Evolutionary conservation across 2,797 vertebrate species (phyloP).

Genomic region (Ptychadena robeensis): DNA sequence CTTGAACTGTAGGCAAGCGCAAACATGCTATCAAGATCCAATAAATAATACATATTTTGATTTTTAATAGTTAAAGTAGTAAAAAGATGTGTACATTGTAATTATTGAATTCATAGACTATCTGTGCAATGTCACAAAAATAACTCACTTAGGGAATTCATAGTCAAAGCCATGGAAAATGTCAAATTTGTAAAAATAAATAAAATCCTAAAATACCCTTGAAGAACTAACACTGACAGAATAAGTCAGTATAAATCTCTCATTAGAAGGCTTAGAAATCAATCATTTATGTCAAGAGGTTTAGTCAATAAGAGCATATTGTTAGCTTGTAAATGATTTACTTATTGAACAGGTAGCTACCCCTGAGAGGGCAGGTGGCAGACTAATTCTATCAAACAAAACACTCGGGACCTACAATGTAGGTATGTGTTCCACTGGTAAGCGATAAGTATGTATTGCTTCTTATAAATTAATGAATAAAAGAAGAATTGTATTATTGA

Average conservation of each 20-base stretch:
- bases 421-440: neutral
- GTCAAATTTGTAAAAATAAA: slow-evolving; percentile 24
- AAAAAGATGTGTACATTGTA: neutral
- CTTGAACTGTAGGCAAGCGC: neutral
- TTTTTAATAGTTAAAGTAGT: neutral
- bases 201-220: slow-evolving; percentile 25
- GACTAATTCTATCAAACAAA: slow-evolving; percentile 7
- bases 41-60: neutral
- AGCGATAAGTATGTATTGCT: too few species aligned
- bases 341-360: slow-evolving; percentile 5
- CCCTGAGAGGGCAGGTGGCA: neutral
- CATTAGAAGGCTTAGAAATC: slow-evolving; percentile 26
- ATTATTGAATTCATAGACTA: too few species aligned
- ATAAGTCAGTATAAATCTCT: slow-evolving; percentile 13
- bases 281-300: slow-evolving; percentile 32
- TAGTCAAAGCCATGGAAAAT: slow-evolving; percentile 9
- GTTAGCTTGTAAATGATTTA: slow-evolving; percentile 35
- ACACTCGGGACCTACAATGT: neutral
- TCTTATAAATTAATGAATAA: neutral
- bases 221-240: neutral
- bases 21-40: neutral
- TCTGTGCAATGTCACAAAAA: slow-evolving; percentile 1
- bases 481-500: neutral
- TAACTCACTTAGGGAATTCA: neutral
- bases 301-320: slow-evolving; percentile 37